A percentile compares a stretch with the other conserved stretches of the same genome.
Conservation (phyloP, 2,888 invertebrate genomes). For the Drosophila cognata region DNA sequence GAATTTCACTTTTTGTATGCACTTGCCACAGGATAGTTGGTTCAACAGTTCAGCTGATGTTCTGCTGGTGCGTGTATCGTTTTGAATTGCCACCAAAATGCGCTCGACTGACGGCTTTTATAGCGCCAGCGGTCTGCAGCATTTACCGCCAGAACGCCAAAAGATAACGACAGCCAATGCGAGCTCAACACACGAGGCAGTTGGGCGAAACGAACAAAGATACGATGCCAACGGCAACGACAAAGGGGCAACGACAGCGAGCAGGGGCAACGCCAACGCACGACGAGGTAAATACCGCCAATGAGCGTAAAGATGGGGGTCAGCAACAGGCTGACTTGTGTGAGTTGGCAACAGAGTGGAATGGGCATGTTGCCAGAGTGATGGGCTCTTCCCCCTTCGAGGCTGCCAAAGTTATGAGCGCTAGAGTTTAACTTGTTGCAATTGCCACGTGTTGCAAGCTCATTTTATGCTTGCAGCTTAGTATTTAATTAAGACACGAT, state of each 20-base stretch:
- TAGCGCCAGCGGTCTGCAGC: conserved; percentile 60
- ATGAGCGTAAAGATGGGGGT: conserved; percentile 60
- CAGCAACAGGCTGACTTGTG: conserved; percentile 60
- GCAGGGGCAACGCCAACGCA: conserved; percentile 37
- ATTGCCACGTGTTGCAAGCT: conserved; percentile 17
- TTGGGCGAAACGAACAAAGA: conserved; percentile 45
- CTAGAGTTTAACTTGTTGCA: conserved; percentile 20
- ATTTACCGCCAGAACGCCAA: conserved; percentile 36
- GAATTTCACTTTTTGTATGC: conserved; percentile 31
- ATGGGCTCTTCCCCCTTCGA: not conserved
- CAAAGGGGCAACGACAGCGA: not conserved
- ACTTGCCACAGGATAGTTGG: conserved; percentile 41
- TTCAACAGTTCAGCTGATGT: conserved; percentile 29
- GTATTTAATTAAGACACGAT: conserved; percentile 27
- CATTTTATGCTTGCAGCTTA: conserved; percentile 23
- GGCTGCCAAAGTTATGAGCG: conserved; percentile 4
- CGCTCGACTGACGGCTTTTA: conserved; percentile 79
- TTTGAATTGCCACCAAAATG: conserved; percentile 72
- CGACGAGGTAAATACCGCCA: conserved; percentile 64
- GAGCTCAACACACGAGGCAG: conserved; percentile 46
- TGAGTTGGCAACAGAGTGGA: not conserved
- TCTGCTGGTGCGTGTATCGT: conserved; percentile 21
- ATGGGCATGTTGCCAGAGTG: not conserved
- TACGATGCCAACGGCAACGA: conserved; percentile 25
- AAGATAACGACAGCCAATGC: conserved; percentile 72